Evolutionary conservation across 2,888 invertebrate genomes (phyloP).

Genomic region (Tenthredo scrophulariae): DNA sequence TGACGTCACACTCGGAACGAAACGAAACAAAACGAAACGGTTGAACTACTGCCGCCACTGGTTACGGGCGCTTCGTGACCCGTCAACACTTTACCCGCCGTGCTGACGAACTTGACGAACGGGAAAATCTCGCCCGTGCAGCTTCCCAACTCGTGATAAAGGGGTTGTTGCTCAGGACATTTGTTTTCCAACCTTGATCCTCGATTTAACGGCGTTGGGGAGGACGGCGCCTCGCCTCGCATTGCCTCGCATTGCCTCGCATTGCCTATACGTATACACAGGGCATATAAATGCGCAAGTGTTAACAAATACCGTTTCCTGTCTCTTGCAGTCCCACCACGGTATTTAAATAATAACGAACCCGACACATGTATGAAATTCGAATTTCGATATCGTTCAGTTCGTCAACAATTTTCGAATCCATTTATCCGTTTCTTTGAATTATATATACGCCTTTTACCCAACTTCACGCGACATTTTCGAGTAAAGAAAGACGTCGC

Average conservation of each 20-base stretch:
- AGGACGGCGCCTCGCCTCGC: not conserved
- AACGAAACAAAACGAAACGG: conserved; percentile 19
- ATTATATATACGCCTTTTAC: not conserved
- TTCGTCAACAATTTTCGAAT: not conserved
- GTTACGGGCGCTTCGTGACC: conserved; percentile 43
- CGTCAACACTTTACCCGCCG: conserved; percentile 42
- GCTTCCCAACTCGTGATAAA: not conserved
- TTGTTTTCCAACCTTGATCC: conserved; percentile 18
- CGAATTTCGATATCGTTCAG: not conserved
- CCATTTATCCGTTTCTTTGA: not conserved
- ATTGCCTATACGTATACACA: not conserved
- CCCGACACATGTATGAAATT: not conserved
- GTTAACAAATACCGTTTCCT: conserved; percentile 36
- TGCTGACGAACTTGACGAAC: conserved; percentile 16
- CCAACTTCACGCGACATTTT: too few relatives aligned
- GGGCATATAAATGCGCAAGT: conserved; percentile 33
- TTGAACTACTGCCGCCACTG: conserved; percentile 28
- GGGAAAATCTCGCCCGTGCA: conserved; percentile 8
- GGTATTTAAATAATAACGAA: conserved; percentile 17
- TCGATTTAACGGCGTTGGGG: not conserved
- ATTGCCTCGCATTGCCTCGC: too few relatives aligned
- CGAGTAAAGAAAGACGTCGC: conserved; percentile 41
- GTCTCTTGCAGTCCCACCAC: not conserved
- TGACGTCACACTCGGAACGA: conserved; percentile 35
- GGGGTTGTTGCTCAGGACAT: conserved; percentile 8